These are phyloP conservation scores for Diachasma alloeum DNA, from an alignment of 1,140 invertebrate species.

Conservation along the genomic window DNA sequence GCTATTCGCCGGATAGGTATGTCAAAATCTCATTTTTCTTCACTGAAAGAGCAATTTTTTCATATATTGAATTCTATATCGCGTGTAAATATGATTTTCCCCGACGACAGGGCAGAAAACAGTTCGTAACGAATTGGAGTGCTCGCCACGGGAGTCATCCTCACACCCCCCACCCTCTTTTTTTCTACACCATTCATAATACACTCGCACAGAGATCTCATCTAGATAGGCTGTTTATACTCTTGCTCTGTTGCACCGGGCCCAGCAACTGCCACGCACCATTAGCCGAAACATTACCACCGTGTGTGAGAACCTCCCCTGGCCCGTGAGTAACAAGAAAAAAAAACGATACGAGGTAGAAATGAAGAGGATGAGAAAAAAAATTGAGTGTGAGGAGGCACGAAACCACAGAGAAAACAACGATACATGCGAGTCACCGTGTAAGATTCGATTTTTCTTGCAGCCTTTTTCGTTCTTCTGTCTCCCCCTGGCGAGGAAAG, in stretches of 20 bases:
- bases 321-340: conserved; percentile 4
- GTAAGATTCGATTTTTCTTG: conserved; percentile 18
- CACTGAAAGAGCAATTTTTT: not conserved
- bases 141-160: conserved; percentile 47
- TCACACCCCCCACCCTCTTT: not conserved
- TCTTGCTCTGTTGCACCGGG: conserved; percentile 47
- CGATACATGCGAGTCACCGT: conserved; percentile 20
- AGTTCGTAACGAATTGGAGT: conserved; percentile 52
- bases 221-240: conserved; percentile 57
- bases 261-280: conserved; percentile 47
- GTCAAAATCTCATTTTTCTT: no score
- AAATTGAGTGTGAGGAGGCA: not conserved
- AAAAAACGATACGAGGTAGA: conserved; percentile 24
- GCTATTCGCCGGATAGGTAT: no score
- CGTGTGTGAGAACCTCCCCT: conserved; percentile 25
- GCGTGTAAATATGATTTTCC: conserved; percentile 41
- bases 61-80: not conserved
- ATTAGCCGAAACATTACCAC: conserved; percentile 43
- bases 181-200: not conserved
- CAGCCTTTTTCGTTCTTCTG: not conserved
- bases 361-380: conserved; percentile 7
- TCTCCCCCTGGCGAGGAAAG: not conserved
- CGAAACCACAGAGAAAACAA: conserved; percentile 7
- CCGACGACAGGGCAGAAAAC: conserved; percentile 35
- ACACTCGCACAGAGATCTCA: conserved; percentile 61